A percentile compares a stretch with the other conserved stretches of the same genome.
phyloP scores from a whole-genome alignment of 2,797 vertebrate genomes.

The Cynodonichthys magdalenae region DNA sequence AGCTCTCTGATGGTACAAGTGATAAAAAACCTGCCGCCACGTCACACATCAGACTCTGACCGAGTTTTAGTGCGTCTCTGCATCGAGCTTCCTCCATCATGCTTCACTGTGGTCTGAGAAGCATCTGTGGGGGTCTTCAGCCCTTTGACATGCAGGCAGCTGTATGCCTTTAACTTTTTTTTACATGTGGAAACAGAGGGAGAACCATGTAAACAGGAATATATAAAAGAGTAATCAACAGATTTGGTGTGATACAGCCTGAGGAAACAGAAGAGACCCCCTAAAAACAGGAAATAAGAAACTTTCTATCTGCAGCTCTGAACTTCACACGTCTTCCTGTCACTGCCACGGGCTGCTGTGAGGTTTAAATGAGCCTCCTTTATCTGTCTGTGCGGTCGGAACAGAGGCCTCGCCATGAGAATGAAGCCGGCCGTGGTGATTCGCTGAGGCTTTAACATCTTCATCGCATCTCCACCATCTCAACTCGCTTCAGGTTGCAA shows the following conservation, averaged over 20 bases:
- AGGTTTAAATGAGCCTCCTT: constrained; percentile 32
- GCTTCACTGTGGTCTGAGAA: background rate
- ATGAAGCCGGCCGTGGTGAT: background rate
- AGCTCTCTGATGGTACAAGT: background rate
- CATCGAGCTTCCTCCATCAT: background rate
- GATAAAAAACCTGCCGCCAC: background rate
- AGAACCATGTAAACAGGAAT: background rate
- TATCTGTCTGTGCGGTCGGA: constrained; percentile 54
- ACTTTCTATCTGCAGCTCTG: constrained; percentile 2
- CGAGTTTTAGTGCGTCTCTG: background rate
- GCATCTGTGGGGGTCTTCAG: background rate
- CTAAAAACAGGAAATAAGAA: constrained; percentile 53
- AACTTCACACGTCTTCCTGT: constrained; percentile 53
- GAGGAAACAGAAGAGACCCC: constrained; percentile 35
- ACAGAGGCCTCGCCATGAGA: constrained; percentile 28
- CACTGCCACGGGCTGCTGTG: constrained; percentile 33
- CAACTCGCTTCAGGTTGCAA: constrained; percentile 4
- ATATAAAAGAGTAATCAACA: background rate
- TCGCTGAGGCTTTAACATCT: constrained; percentile 13
- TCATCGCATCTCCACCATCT: constrained; percentile 16
- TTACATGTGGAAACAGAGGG: background rate
- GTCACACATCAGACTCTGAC: background rate
- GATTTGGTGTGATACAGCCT: background rate
- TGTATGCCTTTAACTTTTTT: background rate
- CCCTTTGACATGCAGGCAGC: background rate